Percentiles rank a stretch among this genome's conserved stretches.
These are phyloP conservation scores for Baryphthengus martii DNA, from an alignment of 2,113 vertebrate species.

Conservation along the genomic window DNA sequence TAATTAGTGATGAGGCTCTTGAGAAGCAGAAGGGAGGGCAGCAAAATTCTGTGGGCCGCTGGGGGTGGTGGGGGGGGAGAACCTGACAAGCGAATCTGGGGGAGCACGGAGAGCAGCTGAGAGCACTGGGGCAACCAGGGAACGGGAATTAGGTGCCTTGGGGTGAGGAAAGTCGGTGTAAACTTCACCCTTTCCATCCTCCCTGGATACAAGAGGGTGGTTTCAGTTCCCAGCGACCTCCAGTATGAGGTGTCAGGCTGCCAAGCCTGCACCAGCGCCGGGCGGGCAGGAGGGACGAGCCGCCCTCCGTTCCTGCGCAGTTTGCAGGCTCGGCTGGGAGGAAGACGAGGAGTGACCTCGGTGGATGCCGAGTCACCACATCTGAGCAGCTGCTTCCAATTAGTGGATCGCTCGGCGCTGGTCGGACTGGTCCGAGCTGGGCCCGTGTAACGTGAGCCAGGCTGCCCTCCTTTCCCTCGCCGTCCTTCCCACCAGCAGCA, in stretches of 20 bases:
- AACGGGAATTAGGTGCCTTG: neutral
- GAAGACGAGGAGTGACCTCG: conserved; percentile 37
- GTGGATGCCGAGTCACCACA: conserved; percentile 50
- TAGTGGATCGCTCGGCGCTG: conserved; percentile 20
- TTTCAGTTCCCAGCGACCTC: neutral
- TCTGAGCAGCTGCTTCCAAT: conserved; percentile 67
- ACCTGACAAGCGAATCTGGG: neutral
- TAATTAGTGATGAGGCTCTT: neutral
- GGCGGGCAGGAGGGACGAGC: neutral
- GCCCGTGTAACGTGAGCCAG: conserved; percentile 36
- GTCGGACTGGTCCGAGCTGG: neutral
- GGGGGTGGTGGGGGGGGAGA: neutral
- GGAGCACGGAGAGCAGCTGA: neutral
- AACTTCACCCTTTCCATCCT: neutral
- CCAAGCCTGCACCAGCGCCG: neutral
- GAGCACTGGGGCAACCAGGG: neutral
- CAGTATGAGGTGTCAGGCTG: neutral
- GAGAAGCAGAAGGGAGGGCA: neutral
- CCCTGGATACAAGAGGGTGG: neutral
- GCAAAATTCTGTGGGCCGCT: neutral
- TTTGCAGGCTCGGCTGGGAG: neutral
- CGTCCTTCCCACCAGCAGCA: neutral
- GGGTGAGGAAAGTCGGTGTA: neutral
- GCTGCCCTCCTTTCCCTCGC: neutral
- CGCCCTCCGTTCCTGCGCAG: neutral